Percentiles rank a stretch among this genome's conserved stretches.
These are phyloP conservation scores for Menura novaehollandiae DNA, from an alignment of 2,113 vertebrate species.

Conservation along the genomic window DNA sequence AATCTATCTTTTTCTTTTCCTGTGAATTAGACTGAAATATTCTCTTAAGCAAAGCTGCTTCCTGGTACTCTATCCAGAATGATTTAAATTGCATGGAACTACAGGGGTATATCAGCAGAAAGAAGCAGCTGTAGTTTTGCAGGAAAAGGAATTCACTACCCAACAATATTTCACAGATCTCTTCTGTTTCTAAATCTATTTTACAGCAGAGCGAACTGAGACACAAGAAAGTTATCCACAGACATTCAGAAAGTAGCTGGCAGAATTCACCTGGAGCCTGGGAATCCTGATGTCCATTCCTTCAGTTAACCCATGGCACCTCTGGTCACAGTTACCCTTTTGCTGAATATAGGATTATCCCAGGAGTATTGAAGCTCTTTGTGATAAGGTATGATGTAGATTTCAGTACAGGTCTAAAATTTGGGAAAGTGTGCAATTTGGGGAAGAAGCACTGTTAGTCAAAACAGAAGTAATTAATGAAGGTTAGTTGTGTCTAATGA, in stretches of 20 bases:
- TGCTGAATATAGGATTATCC: neutral
- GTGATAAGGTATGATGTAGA: neutral
- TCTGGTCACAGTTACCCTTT: neutral
- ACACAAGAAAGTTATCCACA: neutral
- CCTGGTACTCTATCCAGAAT: neutral
- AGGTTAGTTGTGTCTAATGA: neutral
- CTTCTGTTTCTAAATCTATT: conserved; percentile 3
- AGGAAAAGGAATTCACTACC: neutral
- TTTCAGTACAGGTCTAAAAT: neutral
- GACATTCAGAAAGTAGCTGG: neutral
- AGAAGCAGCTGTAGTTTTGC: neutral
- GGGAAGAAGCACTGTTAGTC: neutral
- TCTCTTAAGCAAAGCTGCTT: neutral
- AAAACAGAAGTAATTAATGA: neutral
- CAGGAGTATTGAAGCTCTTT: neutral
- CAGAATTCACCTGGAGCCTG: neutral
- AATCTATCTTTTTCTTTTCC: neutral
- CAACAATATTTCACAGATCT: neutral
- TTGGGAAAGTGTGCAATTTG: neutral
- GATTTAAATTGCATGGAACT: neutral
- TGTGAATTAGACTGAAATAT: neutral
- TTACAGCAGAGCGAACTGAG: neutral
- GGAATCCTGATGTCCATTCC: neutral
- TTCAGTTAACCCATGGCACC: neutral
- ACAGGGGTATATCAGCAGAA: neutral